Evolutionary conservation across 2,797 vertebrate genomes (phyloP).

Genomic region (Phyllotis vaccarum): DNA sequence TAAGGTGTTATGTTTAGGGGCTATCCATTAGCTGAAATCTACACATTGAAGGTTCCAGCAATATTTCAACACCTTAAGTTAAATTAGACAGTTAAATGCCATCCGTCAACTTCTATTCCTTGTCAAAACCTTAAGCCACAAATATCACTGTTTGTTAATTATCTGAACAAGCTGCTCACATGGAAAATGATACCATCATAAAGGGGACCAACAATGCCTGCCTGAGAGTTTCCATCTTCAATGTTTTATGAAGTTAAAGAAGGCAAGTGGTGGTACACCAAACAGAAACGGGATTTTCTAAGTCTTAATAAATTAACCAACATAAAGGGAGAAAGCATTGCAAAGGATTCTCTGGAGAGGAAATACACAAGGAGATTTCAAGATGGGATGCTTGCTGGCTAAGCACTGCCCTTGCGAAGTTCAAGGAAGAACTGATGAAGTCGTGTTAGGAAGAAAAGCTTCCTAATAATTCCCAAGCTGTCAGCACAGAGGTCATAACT

Average conservation of each 20-base stretch:
- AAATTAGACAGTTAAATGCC: conserved; percentile 87
- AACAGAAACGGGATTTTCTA: conserved; percentile 20
- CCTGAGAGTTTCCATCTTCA: neutral
- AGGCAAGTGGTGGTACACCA: neutral
- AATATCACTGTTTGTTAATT: conserved; percentile 83
- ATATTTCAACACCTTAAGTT: conserved; percentile 82
- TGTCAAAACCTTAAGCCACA: conserved; percentile 84
- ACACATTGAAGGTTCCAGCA: conserved; percentile 83
- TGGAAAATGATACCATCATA: conserved; percentile 51
- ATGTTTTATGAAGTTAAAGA: conserved; percentile 25
- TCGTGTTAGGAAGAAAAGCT: conserved; percentile 19
- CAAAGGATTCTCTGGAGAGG: neutral
- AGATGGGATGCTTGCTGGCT: neutral
- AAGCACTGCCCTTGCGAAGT: neutral
- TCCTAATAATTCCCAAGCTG: conserved; percentile 48
- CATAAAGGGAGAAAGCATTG: neutral
- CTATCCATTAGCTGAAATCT: conserved; percentile 46
- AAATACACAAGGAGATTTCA: neutral
- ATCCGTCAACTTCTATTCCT: conserved; percentile 88
- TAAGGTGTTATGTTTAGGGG: neutral
- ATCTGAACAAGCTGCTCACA: conserved; percentile 80
- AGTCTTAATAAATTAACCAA: conserved; percentile 5
- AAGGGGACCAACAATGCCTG: neutral
- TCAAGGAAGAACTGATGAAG: conserved; percentile 53
- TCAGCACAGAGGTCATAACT: neutral